phyloP scores from a whole-genome alignment of 2,113 vertebrate species.

The Gadus chalcogrammus region DNA sequence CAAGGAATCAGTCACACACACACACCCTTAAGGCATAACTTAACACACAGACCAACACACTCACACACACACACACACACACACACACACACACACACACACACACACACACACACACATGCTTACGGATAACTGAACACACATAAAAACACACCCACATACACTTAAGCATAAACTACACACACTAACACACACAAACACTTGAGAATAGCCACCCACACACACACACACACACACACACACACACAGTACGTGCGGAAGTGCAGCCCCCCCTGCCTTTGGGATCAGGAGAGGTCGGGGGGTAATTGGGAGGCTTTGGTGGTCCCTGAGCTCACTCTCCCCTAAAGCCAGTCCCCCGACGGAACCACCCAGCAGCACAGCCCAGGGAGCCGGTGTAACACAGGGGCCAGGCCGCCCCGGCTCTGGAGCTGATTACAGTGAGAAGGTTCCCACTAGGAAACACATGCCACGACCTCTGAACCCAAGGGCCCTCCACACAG shows the following conservation, averaged over 20 bases:
- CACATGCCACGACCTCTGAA: slow-evolving; percentile 46
- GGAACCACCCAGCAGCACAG: slow-evolving; percentile 38
- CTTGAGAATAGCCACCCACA: background rate
- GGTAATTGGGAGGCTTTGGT: slow-evolving; percentile 56
- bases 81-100: background rate
- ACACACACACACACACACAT: background rate
- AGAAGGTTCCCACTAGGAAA: slow-evolving; percentile 42
- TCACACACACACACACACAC: background rate
- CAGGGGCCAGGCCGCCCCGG: background rate
- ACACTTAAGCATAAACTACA: background rate
- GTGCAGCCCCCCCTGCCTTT: slow-evolving; percentile 15
- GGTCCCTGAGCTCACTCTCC: slow-evolving; percentile 41
- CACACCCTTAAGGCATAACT: no score
- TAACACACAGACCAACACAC: no score
- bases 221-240: background rate
- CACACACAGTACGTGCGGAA: slow-evolving; percentile 10
- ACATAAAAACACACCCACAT: background rate
- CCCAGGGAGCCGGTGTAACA: background rate
- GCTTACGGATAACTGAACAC: background rate
- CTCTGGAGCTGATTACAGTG: slow-evolving; percentile 22
- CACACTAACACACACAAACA: background rate
- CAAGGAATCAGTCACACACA: background rate
- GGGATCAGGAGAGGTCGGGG: slow-evolving; percentile 52
- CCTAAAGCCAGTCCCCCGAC: slow-evolving; percentile 34
- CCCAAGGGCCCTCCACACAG: slow-evolving; percentile 43